Conservation (phyloP, 2,797 vertebrate species). For the Rousettus madagascariensis region DNA sequence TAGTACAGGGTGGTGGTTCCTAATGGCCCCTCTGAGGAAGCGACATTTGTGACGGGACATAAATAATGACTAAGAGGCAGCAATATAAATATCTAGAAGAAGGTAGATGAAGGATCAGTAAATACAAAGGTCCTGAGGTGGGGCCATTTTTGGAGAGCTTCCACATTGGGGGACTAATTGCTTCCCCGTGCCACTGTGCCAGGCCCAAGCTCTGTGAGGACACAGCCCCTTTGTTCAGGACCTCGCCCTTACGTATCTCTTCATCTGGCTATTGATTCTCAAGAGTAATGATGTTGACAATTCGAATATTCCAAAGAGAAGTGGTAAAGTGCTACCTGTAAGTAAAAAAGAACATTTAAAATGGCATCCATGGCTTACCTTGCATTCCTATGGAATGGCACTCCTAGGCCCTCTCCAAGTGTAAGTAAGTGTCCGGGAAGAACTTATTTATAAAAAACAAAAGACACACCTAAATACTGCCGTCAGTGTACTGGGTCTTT, state of each 20-base stretch:
- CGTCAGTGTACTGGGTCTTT: background rate
- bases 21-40: background rate
- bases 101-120: background rate
- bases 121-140: background rate
- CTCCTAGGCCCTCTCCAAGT: background rate
- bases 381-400: background rate
- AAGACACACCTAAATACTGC: background rate
- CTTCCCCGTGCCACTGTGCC: background rate
- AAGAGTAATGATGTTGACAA: background rate
- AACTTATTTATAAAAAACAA: background rate
- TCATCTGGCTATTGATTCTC: background rate
- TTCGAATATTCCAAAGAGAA: background rate
- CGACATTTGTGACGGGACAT: background rate
- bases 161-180: background rate
- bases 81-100: background rate
- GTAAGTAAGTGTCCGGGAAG: background rate
- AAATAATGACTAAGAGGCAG: background rate
- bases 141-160: background rate
- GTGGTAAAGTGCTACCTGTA: background rate
- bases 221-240: background rate
- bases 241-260: background rate
- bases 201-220: background rate
- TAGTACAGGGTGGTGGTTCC: background rate
- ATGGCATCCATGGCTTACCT: background rate
- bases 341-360: background rate